Conservation (phyloP, 2,888 invertebrate genomes). For the Heteromurus nitidus region DNA sequence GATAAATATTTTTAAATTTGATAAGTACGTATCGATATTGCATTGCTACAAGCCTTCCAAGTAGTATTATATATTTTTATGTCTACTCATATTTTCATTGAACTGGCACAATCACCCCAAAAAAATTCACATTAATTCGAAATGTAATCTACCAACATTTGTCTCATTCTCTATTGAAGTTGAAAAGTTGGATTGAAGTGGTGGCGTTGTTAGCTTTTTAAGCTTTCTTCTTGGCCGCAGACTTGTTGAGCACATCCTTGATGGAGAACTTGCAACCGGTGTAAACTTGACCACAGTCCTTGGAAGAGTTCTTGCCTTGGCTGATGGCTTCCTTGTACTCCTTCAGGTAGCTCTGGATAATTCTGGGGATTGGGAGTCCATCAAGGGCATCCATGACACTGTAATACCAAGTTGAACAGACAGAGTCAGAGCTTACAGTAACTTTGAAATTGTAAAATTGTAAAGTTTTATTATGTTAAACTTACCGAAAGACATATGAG, state of each 20-base stretch:
- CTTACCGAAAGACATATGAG: slow-evolving; percentile 67
- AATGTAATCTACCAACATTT: neutral
- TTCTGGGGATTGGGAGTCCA: slow-evolving; percentile 72
- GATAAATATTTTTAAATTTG: neutral
- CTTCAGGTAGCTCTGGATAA: slow-evolving; percentile 71
- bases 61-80: too few species aligned
- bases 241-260: slow-evolving; percentile 71
- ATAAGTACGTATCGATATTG: slow-evolving; percentile 51
- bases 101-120: slow-evolving; percentile 37
- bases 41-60: slow-evolving; percentile 41
- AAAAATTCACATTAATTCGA: neutral
- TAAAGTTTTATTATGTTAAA: slow-evolving; percentile 32
- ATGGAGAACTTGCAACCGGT: slow-evolving; percentile 71
- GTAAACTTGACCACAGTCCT: slow-evolving; percentile 70
- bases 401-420: slow-evolving; percentile 1
- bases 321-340: slow-evolving; percentile 72
- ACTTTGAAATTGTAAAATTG: neutral
- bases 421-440: neutral
- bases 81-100: slow-evolving; percentile 17
- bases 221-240: slow-evolving; percentile 60
- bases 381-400: slow-evolving; percentile 72
- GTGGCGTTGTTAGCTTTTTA: neutral
- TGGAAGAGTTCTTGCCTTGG: slow-evolving; percentile 71
- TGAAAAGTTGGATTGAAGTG: slow-evolving; percentile 4
- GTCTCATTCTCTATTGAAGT: neutral